Evolutionary conservation across 2,113 vertebrate genomes (phyloP), one percentile per base, ranked within the genome.

Genomic region (Tenebrosternarchus preto): DNA sequence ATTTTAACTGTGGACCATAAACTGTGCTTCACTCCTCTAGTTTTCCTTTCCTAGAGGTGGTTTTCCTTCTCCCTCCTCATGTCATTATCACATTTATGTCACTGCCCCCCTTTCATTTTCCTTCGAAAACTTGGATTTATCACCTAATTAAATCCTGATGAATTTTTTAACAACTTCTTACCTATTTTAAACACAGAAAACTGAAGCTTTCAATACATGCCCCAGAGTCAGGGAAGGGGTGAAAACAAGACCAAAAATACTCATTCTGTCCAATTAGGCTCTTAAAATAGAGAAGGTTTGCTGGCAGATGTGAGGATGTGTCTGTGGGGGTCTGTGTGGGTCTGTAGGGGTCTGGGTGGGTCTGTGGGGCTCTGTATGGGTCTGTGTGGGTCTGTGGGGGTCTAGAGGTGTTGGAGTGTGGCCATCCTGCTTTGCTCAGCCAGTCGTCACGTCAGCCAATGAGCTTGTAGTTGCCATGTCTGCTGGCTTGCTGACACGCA

Each of bases 131-230:
- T 17, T 22, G 22, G 39, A 25, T n/a, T 27, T 29, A 53, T 74
- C 31, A 53, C n/a, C 76, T 79, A 60, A 78, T 83, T 79, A 79
- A 57, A 46, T 50, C 36, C 22, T 16, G 11, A 79, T 69, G 12
- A 74, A 78, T 79, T 79, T 82, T 82, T 83, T 53, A 74, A 79
- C 63, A 79, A 79, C 70, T 55, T 17, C 71, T 50, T 5, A 36
- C 63, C 60, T 79, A 59, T 78, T 79, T 83, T 75, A 83, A 83
- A 79, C 77, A 61, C 82, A 74, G 70, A 77, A 79, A 61, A 61
- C 39, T 53, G 1, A 31, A 75, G 39, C 63, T 68, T 79, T 60
- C 63, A 3, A 57, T 60, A 75, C 57, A 72, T 56, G 56, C 31
- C 71, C 72, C 72, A 55, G 5, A 60, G 72, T 39, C 7, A 74